A percentile compares a stretch with the other conserved stretches of the same genome.
Conservation (phyloP, 2,797 vertebrate genomes). For the Arrhamphus sclerolepis region DNA sequence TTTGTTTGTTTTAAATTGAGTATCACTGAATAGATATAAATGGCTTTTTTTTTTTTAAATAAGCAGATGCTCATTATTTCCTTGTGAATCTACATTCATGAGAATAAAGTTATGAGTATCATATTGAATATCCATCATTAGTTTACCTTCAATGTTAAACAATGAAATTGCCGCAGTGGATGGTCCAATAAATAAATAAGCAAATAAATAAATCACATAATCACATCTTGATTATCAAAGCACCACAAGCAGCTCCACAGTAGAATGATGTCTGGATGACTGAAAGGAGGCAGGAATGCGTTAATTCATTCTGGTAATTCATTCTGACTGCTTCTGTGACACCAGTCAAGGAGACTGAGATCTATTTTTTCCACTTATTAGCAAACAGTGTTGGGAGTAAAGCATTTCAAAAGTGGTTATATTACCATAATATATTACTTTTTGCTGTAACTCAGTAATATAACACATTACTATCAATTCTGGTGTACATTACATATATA, state of each 20-base stretch:
- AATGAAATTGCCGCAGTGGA: conserved; percentile 11
- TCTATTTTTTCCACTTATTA: conserved; percentile 4
- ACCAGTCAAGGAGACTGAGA: conserved; percentile 30
- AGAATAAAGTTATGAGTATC: neutral
- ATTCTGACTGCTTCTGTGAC: conserved; percentile 25
- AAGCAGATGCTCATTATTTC: neutral
- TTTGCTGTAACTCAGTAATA: no score
- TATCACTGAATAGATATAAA: no score
- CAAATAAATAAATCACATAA: no score
- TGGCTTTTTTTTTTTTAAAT: no score
- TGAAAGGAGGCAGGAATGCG: conserved; percentile 33
- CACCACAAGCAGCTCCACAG: conserved; percentile 29
- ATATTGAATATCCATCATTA: neutral
- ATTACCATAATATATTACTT: no score
- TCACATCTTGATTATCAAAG: conserved; percentile 17
- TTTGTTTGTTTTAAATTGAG: no score
- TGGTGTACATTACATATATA: no score
- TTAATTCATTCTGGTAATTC: conserved; percentile 16
- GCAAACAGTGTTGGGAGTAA: no score
- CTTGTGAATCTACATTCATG: conserved; percentile 1
- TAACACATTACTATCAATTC: no score
- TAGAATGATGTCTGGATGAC: conserved; percentile 51
- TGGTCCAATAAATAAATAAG: no score
- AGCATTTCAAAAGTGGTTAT: no score
- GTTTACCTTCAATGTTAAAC: neutral